phyloP scores from a whole-genome alignment of 2,113 vertebrate species.

The Apus apus region DNA sequence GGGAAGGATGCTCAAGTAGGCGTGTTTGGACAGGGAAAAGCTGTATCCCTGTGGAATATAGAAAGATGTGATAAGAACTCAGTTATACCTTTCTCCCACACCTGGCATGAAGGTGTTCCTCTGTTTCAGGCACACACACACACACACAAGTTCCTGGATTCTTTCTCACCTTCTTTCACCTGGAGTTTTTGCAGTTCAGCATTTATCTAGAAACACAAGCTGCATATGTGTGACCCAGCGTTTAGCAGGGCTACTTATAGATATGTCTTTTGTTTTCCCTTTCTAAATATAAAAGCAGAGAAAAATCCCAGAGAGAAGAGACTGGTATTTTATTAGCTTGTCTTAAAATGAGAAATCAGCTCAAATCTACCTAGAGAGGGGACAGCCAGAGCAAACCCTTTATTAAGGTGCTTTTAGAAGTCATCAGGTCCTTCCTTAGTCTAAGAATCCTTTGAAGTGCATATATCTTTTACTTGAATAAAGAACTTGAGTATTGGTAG shows the following conservation, averaged over 20 bases:
- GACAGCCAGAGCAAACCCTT: background rate
- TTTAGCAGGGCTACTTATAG: background rate
- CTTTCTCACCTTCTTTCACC: background rate
- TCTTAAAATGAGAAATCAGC: background rate
- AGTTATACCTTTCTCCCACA: background rate
- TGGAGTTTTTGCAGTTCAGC: background rate
- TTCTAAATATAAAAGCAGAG: background rate
- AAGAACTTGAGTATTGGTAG: background rate
- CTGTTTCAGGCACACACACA: background rate
- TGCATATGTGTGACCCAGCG: slow-evolving; percentile 16
- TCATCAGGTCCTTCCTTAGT: background rate
- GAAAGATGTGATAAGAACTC: background rate
- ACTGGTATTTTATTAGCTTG: background rate
- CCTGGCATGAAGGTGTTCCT: background rate
- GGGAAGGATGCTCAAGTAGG: background rate
- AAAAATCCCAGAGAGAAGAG: background rate
- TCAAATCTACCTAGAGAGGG: background rate
- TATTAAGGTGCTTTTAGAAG: background rate
- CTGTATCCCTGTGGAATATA: background rate
- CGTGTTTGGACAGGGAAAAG: background rate
- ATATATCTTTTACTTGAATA: background rate
- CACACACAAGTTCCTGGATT: background rate
- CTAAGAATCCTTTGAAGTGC: background rate
- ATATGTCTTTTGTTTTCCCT: background rate
- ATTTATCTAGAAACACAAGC: slow-evolving; percentile 32